Evolutionary conservation across 1,140 invertebrate species (phyloP), one percentile per base, ranked within the genome.

Genomic region (Argopecten irradians): DNA sequence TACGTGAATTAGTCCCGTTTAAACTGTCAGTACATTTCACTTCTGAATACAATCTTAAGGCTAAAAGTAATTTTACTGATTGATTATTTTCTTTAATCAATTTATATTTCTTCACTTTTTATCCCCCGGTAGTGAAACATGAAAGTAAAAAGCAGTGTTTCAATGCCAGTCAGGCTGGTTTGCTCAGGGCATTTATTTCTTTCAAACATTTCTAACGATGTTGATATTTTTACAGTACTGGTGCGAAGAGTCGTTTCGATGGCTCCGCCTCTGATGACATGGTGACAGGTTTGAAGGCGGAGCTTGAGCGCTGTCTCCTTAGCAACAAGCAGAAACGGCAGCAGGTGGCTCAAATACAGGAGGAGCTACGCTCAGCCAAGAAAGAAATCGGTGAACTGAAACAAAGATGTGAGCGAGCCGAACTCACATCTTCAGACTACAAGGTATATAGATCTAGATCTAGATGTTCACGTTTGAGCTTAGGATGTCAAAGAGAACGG

Each of bases 241-340:
- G 83, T 22, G n/a, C n/a, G 34, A 84, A n/a, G 83, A 36, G 34
- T 22, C 22, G 84, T 43, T 16, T 22, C 3, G 46, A 46, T 19
- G n/a, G 82, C 19, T 36, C 34, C 28, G 34, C 43, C 28, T 83
- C 83, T 85, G 87, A 88, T 83, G 92, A 92, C 34, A 86, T 93
- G 9, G 89, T 94, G 9, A 46, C 85, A 14, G 91, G 86, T 35
- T 89, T 95, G 84, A 94, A 93, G 34, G 41, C 86, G 28, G 94
- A 95, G 89, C 87, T 95, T 35, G 93, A 95, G 85, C 83, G 92
- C 16, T 95, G 94, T 87, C 90, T 95, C 1, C 88, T 89, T 14
- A 95, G 92, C 90, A 94, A 94, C 88, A 92, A 92, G 71, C 89
- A 94, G 84, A 95, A 95, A 89, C 89, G 94, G 33, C 85, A 85